Evolutionary conservation across 2,888 invertebrate genomes (phyloP), one percentile per base, ranked within the genome.

Genomic region (Drosophila kambysellisi): DNA sequence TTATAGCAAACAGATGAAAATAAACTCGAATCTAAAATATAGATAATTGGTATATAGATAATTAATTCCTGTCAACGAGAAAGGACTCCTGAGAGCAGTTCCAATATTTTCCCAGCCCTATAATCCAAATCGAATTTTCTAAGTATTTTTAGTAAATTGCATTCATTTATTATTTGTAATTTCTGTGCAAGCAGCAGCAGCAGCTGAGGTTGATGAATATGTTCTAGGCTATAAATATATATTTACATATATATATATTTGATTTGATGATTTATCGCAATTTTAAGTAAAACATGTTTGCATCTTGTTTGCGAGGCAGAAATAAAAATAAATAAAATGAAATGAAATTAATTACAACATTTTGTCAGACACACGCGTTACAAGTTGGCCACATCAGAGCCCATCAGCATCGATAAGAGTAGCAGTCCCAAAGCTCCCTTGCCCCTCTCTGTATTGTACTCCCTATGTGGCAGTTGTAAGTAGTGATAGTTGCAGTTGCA

Each of bases 261-360:
- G 29, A 37, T 29, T 35, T 3, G 39, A 17, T 83, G 87, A 86
- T 81, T 83, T 80, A 83, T 83, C 46, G 35, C 53, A 60, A 39
- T 51, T 63, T 70, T 70, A 75, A 85, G 70, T 67, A 37, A 64
- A 88, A 86, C 86, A 83, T 69, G 88, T 69, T 69, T 73, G 83
- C 80, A 75, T 35, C 29, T 71, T 29, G 39, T 32, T 35, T 32
- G 61, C n/a, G 35, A 20, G 25, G 25, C 25, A 54, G 2, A 35
- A 53, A 56, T 39, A 32, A 35, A 62, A 25, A 63, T 57, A 54
- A 39, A 39, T 54, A 69, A 79, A 63, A 29, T 72, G 39, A 81
- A 88, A 87, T 87, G 39, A 81, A 88, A 87, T 87, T 87, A 87
- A 87, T 87, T 90, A 80, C 88, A 82, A 80, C 90, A 89, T 89